Evolutionary conservation across 2,113 vertebrate species (phyloP).

Genomic region (Sinosuthora webbiana): DNA sequence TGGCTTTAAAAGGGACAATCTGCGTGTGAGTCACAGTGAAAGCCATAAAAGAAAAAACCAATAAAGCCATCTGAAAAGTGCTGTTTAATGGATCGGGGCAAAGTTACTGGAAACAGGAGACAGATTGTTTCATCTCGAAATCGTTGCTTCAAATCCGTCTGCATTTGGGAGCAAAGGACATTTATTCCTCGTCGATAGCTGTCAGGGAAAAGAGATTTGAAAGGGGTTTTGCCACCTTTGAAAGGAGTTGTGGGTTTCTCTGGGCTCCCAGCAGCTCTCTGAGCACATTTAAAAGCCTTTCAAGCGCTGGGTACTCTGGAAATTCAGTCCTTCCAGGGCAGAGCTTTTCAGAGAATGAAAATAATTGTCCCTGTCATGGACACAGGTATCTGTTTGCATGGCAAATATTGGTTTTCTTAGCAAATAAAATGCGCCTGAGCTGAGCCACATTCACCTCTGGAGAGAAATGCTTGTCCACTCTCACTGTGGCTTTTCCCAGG

Average conservation of each 20-base stretch:
- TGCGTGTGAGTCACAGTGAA: not conserved
- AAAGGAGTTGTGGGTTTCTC: not conserved
- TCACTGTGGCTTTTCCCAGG: not conserved
- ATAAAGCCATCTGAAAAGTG: slow-evolving; percentile 39
- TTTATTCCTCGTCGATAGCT: not conserved
- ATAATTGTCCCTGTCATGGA: not conserved
- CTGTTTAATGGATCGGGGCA: slow-evolving; percentile 44
- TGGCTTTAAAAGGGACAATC: slow-evolving; percentile 14
- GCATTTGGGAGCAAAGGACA: not conserved
- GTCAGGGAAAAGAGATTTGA: not conserved
- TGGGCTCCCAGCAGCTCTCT: not conserved
- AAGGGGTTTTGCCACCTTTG: not conserved
- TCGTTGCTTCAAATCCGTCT: not conserved
- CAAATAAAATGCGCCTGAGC: not conserved
- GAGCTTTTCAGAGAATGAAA: not conserved
- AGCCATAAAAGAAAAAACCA: slow-evolving; percentile 43
- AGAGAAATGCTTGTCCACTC: not conserved
- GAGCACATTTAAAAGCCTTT: not conserved
- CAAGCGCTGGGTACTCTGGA: not conserved
- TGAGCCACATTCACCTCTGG: fast-evolving
- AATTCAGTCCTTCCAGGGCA: not conserved
- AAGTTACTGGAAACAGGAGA: slow-evolving; percentile 36
- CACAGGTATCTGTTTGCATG: not conserved
- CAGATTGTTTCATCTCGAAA: not conserved
- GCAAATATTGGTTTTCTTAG: not conserved